Evolutionary conservation across 2,888 invertebrate genomes (phyloP).

Genomic region (Ornithoptera priamus): DNA sequence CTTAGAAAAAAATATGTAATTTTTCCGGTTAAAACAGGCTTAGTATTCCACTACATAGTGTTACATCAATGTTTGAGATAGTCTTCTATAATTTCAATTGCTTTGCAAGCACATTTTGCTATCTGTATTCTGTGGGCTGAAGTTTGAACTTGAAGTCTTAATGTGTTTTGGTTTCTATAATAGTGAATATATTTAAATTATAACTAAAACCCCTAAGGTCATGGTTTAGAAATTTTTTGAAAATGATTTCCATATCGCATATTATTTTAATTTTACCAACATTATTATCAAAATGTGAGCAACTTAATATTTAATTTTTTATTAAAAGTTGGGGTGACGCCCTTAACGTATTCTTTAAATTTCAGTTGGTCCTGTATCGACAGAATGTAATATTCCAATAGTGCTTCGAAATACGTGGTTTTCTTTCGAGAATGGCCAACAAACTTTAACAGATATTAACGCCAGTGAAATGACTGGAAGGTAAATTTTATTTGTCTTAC

Average conservation of each 20-base stretch:
- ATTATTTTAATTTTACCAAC: conserved; percentile 16
- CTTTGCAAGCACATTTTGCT: neutral
- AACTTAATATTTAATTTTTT: conserved; percentile 1
- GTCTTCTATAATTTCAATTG: too few relatives aligned
- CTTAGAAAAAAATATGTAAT: too few relatives aligned
- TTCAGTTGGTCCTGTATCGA: conserved; percentile 56
- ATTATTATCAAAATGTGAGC: conserved; percentile 27
- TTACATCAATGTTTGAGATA: too few relatives aligned
- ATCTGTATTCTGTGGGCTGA: neutral
- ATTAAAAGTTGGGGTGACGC: conserved; percentile 51
- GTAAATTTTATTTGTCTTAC: conserved; percentile 42
- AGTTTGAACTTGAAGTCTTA: neutral
- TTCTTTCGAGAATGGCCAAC: conserved; percentile 92
- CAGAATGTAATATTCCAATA: conserved; percentile 86
- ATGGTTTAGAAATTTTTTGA: neutral
- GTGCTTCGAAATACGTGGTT: conserved; percentile 94
- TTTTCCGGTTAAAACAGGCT: too few relatives aligned
- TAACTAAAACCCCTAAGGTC: neutral
- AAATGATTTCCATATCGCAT: conserved; percentile 3
- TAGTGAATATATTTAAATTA: neutral
- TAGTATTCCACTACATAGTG: too few relatives aligned
- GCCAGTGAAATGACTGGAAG: conserved; percentile 87
- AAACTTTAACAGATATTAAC: conserved; percentile 91
- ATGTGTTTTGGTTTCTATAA: neutral
- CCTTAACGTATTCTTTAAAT: conserved; percentile 45